phyloP scores from a whole-genome alignment of 2,888 invertebrate genomes.

The Nycteola revayana region DNA sequence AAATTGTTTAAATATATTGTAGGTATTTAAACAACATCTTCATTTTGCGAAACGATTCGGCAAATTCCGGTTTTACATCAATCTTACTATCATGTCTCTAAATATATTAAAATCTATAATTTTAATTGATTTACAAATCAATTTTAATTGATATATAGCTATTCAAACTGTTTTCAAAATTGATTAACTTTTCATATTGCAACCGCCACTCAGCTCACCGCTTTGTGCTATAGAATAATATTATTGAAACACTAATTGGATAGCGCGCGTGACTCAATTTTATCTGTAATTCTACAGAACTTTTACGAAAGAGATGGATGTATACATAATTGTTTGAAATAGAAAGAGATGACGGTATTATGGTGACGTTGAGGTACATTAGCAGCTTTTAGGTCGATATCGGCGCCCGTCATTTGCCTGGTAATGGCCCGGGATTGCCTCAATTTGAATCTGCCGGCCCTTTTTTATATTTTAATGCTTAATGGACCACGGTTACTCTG shows the following conservation, averaged over 20 bases:
- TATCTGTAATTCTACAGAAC: constrained; percentile 47
- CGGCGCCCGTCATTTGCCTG: constrained; percentile 64
- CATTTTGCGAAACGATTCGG: constrained; percentile 9
- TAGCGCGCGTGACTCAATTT: constrained; percentile 62
- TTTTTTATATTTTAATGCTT: constrained; percentile 44
- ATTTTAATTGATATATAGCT: constrained; percentile 24
- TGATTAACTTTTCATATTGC: constrained; percentile 26
- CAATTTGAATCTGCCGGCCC: constrained; percentile 61
- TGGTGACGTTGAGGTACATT: constrained; percentile 56
- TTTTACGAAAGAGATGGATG: constrained; percentile 41
- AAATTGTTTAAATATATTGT: constrained; percentile 25
- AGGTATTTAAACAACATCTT: constrained; percentile 19
- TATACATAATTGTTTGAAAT: constrained; percentile 27
- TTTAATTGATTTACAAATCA: constrained; percentile 31
- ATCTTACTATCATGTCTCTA: constrained; percentile 21
- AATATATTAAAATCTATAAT: constrained; percentile 21
- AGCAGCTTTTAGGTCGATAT: constrained; percentile 64
- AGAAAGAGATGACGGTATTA: constrained; percentile 40
- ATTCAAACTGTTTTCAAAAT: constrained; percentile 26
- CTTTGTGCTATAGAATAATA: constrained; percentile 30
- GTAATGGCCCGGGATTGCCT: constrained; percentile 66
- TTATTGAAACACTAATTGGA: constrained; percentile 51
- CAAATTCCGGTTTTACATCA: constrained; percentile 25
- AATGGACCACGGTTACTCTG: constrained; percentile 45
- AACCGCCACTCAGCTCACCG: constrained; percentile 9